Base-by-base conservation (phyloP, 2,797 vertebrate species). In the Parauchenoglanis punctatus region DNA sequence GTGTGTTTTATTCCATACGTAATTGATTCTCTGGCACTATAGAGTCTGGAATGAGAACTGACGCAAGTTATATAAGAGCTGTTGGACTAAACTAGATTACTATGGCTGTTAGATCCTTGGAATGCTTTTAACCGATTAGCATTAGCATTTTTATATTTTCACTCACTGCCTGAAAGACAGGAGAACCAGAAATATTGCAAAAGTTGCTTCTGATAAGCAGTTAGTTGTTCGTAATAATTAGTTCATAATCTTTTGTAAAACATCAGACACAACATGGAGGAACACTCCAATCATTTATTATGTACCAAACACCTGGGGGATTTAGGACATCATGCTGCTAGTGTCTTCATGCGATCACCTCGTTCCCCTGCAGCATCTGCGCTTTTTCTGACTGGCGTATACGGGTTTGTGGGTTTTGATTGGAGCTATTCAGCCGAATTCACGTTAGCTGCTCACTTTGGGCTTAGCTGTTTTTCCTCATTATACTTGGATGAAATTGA, bases 381-480 rank as follows among this genome's bases (percentile, higher is more conserved):
- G 52, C 35, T 44, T 61, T 78, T 40, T 49, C 56, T 52, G 77
- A 80, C 89, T 73, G 85, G 67, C 70, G 83, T 56, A 87, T 85
- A 85, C 35, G 67, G 81, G 85, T 82, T 89, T 87, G 84, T 73
- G 83, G 86, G 76, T 82, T 88, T 58, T 80, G 77, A 78, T 54
- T 82, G 67, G 72, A 88, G 73, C 58, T 25, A 40, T 87, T 63
- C 76, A 75, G 68, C 63, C 84, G 61, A 78, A 15, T 35, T 46
- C 81, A 67, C 40, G 18, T 54, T 49, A 68, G 25, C 68, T 87
- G 76, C 78, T 88, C 86, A 88, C 46, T 86, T 86, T 67, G 18
- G 46, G 75, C 52, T 63, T 83, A 52, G 58, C 83, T 87, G 85
- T 87, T 91, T 88, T 83, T 70, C 76, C 85, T n/a, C 78, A 87